phyloP scores from a whole-genome alignment of 2,797 vertebrate species.

The Pipistrellus nathusii region DNA sequence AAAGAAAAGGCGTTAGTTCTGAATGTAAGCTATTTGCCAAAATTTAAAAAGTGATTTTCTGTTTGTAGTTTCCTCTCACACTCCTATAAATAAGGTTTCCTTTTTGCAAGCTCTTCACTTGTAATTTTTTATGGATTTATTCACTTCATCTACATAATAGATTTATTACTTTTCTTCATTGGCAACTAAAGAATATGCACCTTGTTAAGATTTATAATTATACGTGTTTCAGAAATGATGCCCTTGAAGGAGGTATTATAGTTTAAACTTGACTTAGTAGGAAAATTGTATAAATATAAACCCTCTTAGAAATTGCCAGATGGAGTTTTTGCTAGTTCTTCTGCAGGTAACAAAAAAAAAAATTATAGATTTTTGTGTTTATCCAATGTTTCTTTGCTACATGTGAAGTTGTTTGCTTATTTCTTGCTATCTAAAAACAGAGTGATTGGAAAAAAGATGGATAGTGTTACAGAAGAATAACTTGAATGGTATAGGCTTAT shows the following conservation, averaged over 20 bases:
- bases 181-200: neutral
- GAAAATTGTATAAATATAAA: neutral
- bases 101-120: neutral
- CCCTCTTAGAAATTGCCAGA: neutral
- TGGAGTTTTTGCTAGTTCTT: slow-evolving; percentile 21
- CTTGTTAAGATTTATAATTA: slow-evolving; percentile 24
- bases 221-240: neutral
- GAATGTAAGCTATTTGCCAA: neutral
- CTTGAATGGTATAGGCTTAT: neutral
- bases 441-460: neutral
- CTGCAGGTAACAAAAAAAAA: slow-evolving; percentile 1
- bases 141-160: neutral
- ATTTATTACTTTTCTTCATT: neutral
- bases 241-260: neutral
- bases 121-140: slow-evolving; percentile 23
- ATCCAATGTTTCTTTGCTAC: neutral
- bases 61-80: neutral
- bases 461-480: slow-evolving; percentile 8
- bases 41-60: neutral
- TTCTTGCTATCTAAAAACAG: neutral
- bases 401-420: neutral
- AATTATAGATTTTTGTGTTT: neutral
- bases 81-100: neutral
- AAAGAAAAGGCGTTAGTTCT: slow-evolving; percentile 2
- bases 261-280: slow-evolving; percentile 39